Base-by-base conservation (phyloP, 2,113 vertebrate genomes). In the Kryptolebias marmoratus region DNA sequence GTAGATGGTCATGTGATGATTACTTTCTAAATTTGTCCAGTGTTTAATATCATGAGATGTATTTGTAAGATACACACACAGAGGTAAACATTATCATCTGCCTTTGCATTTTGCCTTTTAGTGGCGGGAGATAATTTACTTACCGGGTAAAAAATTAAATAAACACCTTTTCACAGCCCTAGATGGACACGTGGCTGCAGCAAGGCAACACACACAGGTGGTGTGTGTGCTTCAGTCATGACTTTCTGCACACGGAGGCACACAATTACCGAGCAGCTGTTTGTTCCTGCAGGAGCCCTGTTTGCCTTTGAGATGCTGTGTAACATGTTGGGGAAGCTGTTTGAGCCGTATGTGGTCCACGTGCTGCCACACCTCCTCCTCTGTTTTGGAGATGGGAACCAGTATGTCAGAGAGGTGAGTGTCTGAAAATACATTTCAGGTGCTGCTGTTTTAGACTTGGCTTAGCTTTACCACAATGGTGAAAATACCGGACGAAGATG, bases 301-400 rank as follows among this genome's bases (percentile, higher is more conserved):
- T 99, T 99, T 94, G 97, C 97, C 60, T 99, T 99, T 0, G 98
- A 99, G 94, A 99, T 99, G 98, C 94, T 99, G 64, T 99, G 98
- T 68, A 97, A 95, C 90, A 99, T 98, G 98, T 90, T 99, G 67
- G 98, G 98, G 65, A 99, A 99, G 90, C 94, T 99, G 42, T 99
- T 99, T 59, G 98, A 99, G 88, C 98, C 97, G 0, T 99, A 99
- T 0, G 97, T 99, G 80, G 98, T 99, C 59, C 98, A 99, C 0
- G 97, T 99, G 32, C 90, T 99, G 52, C 98, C 98, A 54, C 97
- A 99, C 77, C 92, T 99, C 68, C 89, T 99, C 74, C 95, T 99
- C 62, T 99, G 98, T 87, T 99, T 99, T 30, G 98, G 98, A 86
- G 98, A 99, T 13, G 98, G 98, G 48, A 99, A 99, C 89, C 98